These are phyloP conservation scores for Orcinus orca DNA, from an alignment of 2,113 vertebrate genomes.

Conservation along the genomic window DNA sequence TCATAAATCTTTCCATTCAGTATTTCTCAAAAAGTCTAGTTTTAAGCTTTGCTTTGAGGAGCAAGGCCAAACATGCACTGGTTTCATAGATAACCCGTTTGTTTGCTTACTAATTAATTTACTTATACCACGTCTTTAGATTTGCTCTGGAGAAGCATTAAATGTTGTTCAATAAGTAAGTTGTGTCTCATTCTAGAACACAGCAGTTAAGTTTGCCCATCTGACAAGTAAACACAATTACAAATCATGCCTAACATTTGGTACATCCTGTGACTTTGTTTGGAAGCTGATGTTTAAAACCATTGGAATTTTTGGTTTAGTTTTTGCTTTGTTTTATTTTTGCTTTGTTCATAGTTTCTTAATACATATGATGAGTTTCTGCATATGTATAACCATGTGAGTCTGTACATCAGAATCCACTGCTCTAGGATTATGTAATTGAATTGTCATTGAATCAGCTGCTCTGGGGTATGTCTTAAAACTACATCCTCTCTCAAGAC, in stretches of 20 bases:
- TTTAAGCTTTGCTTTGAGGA: conserved; percentile 8
- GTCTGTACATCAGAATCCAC: neutral
- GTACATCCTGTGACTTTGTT: neutral
- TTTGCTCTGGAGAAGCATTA: neutral
- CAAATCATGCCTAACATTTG: neutral
- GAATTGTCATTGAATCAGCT: neutral
- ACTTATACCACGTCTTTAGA: neutral
- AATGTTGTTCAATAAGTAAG: neutral
- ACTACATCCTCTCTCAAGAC: no score
- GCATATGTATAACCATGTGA: neutral
- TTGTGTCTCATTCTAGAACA: neutral
- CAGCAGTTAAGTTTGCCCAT: neutral
- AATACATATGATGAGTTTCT: neutral
- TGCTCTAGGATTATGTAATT: neutral
- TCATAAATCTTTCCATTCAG: neutral
- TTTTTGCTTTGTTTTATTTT: neutral
- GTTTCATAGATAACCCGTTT: neutral
- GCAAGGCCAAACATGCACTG: neutral
- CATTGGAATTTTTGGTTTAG: neutral
- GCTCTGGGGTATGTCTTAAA: neutral
- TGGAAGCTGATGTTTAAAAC: neutral
- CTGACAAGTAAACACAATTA: neutral
- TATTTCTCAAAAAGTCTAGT: neutral
- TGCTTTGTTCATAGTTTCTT: neutral
- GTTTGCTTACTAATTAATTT: neutral